Conservation (phyloP, 2,888 invertebrate species). For the Ormyrus pomaceus region DNA sequence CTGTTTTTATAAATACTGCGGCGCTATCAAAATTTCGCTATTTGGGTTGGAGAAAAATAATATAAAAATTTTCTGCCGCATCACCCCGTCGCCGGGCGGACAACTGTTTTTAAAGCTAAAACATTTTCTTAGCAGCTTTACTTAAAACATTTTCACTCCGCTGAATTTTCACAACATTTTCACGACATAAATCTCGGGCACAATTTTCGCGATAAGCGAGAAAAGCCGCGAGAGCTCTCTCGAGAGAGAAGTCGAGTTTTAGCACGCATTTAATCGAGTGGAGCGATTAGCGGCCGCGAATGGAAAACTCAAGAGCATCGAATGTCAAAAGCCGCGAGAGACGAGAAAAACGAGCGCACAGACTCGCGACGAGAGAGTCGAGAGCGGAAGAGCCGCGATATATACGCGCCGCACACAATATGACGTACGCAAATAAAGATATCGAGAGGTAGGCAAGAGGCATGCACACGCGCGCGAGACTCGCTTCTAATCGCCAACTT, state of each 20-base stretch:
- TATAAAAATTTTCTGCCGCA: neutral
- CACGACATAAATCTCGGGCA: too few species aligned
- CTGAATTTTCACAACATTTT: too few species aligned
- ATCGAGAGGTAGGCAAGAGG: slow-evolving; percentile 1
- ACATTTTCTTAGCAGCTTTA: too few species aligned
- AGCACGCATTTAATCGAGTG: slow-evolving; percentile 24
- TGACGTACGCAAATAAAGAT: slow-evolving; percentile 19
- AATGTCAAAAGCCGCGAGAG: slow-evolving; percentile 24
- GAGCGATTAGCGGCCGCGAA: slow-evolving; percentile 17
- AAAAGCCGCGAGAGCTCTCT: too few species aligned
- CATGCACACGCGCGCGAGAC: neutral
- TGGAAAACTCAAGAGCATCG: slow-evolving; percentile 30
- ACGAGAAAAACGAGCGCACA: neutral
- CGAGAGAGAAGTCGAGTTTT: slow-evolving; percentile 2
- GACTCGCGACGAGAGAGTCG: neutral
- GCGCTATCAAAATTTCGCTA: neutral
- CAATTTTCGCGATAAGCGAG: too few species aligned
- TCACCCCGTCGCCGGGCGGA: too few species aligned
- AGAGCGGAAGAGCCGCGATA: too few species aligned
- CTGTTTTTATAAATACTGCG: neutral
- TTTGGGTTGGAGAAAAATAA: neutral
- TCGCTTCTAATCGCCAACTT: slow-evolving; percentile 24
- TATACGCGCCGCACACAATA: neutral
- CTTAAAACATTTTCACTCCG: too few species aligned
- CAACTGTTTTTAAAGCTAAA: too few species aligned